These are phyloP conservation scores for Ladona fulva DNA, from an alignment of 1,140 invertebrate genomes.

Conservation along the genomic window DNA sequence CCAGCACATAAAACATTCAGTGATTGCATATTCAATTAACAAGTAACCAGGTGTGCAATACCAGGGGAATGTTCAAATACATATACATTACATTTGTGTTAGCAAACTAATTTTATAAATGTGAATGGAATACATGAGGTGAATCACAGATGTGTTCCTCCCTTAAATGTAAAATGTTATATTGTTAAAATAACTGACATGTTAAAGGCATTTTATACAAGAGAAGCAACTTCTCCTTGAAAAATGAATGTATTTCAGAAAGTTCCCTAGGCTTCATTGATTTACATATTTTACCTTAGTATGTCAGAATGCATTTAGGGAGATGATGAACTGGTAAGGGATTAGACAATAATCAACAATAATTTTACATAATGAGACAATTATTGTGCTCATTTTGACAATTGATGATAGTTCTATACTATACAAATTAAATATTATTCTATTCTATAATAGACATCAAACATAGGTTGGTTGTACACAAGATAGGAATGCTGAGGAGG, in stretches of 20 bases:
- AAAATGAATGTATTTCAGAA: not conserved
- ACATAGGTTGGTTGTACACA: not conserved
- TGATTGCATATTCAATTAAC: not conserved
- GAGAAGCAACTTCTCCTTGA: not conserved
- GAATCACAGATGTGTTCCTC: slow-evolving; percentile 4
- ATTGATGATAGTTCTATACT: not conserved
- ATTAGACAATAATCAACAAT: not conserved
- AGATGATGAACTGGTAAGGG: not conserved
- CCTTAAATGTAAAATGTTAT: not conserved
- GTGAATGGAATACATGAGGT: slow-evolving; percentile 9
- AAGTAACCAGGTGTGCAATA: not conserved
- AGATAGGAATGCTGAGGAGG: not conserved
- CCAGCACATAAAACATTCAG: slow-evolving; percentile 1
- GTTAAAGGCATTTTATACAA: not conserved
- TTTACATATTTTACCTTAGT: not conserved
- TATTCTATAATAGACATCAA: not conserved
- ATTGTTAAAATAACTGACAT: not conserved
- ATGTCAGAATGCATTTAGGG: not conserved
- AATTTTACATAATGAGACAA: not conserved
- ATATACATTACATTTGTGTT: slow-evolving; percentile 4
- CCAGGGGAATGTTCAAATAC: slow-evolving; percentile 8
- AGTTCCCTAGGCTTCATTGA: not conserved
- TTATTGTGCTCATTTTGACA: not conserved
- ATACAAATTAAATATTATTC: not conserved
- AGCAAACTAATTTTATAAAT: not conserved